phyloP scores from a whole-genome alignment of 1,140 invertebrate genomes.

The Bradysia coprophila region DNA sequence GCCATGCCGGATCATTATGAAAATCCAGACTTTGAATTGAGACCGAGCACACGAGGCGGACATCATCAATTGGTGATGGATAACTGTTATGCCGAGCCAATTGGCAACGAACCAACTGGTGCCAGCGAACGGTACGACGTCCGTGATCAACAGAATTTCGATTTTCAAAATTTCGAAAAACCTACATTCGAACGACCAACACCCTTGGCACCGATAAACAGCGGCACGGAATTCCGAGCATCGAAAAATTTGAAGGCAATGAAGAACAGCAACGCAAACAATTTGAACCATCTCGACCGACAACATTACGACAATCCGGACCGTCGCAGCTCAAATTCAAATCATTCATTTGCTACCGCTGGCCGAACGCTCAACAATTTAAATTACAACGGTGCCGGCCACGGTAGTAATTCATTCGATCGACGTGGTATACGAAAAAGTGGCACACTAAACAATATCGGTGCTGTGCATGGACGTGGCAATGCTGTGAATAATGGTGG shows the following conservation, averaged over 20 bases:
- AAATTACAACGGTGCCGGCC: neutral
- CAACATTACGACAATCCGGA: conserved; percentile 13
- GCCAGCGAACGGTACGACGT: conserved; percentile 1
- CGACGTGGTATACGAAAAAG: conserved; percentile 16
- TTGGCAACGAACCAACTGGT: conserved; percentile 8
- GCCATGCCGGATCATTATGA: conserved; percentile 17
- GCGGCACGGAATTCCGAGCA: conserved; percentile 5
- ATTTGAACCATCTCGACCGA: conserved; percentile 7
- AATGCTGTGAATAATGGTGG: conserved; percentile 5
- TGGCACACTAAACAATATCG: conserved; percentile 17
- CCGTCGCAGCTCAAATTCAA: conserved; percentile 17
- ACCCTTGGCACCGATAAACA: neutral
- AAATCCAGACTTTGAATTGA: conserved; percentile 22
- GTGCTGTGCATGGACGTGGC: conserved; percentile 4
- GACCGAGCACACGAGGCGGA: neutral
- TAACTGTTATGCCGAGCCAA: conserved; percentile 20
- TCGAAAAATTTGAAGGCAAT: conserved; percentile 5
- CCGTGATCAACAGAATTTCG: conserved; percentile 7
- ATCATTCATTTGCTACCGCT: conserved; percentile 15
- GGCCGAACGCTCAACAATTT: neutral
- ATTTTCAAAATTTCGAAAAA: conserved; percentile 21
- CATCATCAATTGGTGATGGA: conserved; percentile 14
- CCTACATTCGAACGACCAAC: conserved; percentile 13
- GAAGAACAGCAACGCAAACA: neutral
- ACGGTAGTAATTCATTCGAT: conserved; percentile 17